Evolutionary conservation across 2,113 vertebrate genomes (phyloP), one percentile per base, ranked within the genome.

Genomic region (Vanacampus margaritifer): DNA sequence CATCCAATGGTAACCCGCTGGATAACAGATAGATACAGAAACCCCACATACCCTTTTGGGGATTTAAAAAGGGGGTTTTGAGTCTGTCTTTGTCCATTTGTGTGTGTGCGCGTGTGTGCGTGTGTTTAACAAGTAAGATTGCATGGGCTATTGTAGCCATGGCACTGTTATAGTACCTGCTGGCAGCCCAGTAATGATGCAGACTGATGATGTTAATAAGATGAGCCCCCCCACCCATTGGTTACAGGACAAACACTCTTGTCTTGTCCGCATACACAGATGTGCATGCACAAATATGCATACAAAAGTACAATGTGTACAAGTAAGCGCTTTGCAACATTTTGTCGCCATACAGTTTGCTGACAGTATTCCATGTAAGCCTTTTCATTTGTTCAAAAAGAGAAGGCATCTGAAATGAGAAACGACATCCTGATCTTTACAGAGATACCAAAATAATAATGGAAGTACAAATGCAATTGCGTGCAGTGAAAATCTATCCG

Each of bases 121-220:
- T 75, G 79, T 80, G 79, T 69, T 57, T 81, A 85, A 70, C 86
- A 77, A 86, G 89, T 87, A 91, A 88, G 88, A 87, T 93, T 91
- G 90, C 50, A 85, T 87, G 91, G 94, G 93, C 94, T 92, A 96
- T 94, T 96, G 91, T 96, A 95, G 95, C 93, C 89, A 84, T 91
- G 93, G 92, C 94, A 94, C 86, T 92, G 93, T 91, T 89, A 91
- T 89, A 90, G 91, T 93, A 92, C 94, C 86, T 87, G 86, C 93
- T 92, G 93, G 94, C 94, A 95, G 93, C 90, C 92, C 92, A 90
- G 94, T 93, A 94, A 94, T 95, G 94, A 95, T 94, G 92, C 94
- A 95, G 95, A 96, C 94, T 94, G 93, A 96, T 94, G 95, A 93
- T 94, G 93, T 93, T 95, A 93, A 96, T 95, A 96, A 94, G 93